These are phyloP conservation scores for Phragmatobia fuliginosa DNA, from an alignment of 2,888 invertebrate genomes.

Conservation along the genomic window DNA sequence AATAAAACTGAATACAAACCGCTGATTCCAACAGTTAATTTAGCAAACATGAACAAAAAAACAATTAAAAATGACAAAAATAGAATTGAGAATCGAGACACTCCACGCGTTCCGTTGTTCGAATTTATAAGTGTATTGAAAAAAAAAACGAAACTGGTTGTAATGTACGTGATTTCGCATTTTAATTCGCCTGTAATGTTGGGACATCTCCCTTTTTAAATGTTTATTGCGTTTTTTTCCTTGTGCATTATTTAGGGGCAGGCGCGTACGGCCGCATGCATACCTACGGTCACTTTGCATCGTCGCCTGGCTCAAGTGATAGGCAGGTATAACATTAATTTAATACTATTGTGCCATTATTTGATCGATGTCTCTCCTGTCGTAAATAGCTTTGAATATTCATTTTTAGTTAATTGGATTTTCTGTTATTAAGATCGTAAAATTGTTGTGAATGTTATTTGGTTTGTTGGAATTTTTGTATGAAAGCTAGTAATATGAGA, in stretches of 20 bases:
- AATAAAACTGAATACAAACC: conserved; percentile 41
- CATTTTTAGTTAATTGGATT: conserved; percentile 69
- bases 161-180: conserved; percentile 85
- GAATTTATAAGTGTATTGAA: conserved; percentile 77
- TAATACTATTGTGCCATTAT: conserved; percentile 54
- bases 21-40: conserved; percentile 49
- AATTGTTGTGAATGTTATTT: conserved; percentile 49
- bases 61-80: conserved; percentile 58
- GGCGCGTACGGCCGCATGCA: conserved; percentile 59
- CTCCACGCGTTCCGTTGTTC: conserved; percentile 63
- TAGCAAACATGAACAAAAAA: conserved; percentile 55
- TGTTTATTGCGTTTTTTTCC: conserved; percentile 73
- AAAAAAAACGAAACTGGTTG: conserved; percentile 71
- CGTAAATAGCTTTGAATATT: conserved; percentile 68
- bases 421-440: conserved; percentile 65
- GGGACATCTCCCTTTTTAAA: conserved; percentile 75
- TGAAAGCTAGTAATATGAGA: conserved; percentile 15
- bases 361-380: conserved; percentile 55
- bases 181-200: conserved; percentile 79
- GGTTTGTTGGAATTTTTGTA: conserved; percentile 42
- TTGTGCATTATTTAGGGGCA: conserved; percentile 58
- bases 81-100: conserved; percentile 51
- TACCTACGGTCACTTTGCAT: conserved; percentile 65
- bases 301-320: conserved; percentile 29
- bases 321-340: conserved; percentile 44